Conservation (phyloP, 2,888 invertebrate species). For the Eupithecia exiguata region DNA sequence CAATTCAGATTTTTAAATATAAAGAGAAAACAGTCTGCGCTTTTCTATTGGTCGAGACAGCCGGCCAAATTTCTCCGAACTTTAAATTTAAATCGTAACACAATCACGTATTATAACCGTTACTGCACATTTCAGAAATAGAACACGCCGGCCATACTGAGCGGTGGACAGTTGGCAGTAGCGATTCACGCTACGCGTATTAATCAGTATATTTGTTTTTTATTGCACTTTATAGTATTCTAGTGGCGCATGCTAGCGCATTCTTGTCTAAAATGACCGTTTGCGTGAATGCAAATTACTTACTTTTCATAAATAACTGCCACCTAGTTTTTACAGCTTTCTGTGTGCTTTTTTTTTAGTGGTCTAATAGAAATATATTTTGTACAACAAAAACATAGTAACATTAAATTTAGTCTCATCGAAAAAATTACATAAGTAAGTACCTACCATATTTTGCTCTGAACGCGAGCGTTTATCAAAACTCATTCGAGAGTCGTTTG, state of each 20-base stretch:
- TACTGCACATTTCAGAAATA: constrained; percentile 83
- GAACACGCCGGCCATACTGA: constrained; percentile 81
- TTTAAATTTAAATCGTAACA: constrained; percentile 77
- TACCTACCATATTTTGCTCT: constrained; percentile 28
- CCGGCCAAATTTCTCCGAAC: constrained; percentile 79
- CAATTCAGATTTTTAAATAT: constrained; percentile 63
- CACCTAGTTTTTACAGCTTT: neutral
- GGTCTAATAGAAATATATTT: neutral
- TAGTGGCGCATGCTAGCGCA: constrained; percentile 58
- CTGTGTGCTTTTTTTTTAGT: neutral
- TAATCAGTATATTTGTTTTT: constrained; percentile 80
- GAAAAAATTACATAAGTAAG: neutral
- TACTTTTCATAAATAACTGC: neutral
- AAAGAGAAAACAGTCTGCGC: constrained; percentile 72
- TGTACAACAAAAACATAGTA: neutral
- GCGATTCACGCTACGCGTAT: constrained; percentile 75
- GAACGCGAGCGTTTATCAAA: constrained; percentile 59
- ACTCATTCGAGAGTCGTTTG: constrained; percentile 65
- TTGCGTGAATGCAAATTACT: constrained; percentile 51
- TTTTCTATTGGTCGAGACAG: constrained; percentile 59
- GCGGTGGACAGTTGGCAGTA: constrained; percentile 69
- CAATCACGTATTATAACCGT: constrained; percentile 79
- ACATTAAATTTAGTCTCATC: neutral
- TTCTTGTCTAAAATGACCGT: constrained; percentile 60
- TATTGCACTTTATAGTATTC: constrained; percentile 75